Evolutionary conservation across 2,113 vertebrate species (phyloP), one percentile per base, ranked within the genome.

Genomic region (Uropsilus gracilis): DNA sequence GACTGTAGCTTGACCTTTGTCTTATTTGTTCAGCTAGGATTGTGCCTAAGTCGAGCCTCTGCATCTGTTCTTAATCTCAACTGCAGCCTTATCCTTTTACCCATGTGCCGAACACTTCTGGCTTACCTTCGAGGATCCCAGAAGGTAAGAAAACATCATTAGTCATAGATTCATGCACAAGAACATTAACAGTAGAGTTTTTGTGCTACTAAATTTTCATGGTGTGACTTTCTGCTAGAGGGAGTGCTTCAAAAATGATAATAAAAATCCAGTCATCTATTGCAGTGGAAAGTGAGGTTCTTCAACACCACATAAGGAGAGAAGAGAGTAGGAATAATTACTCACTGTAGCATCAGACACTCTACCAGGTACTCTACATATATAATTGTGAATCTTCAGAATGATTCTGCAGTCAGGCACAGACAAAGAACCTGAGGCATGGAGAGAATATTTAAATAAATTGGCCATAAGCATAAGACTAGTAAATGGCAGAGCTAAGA

Each of bases 21-120:
- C 98, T 53, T 98, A 18, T 99, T 98, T 98, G 98, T 98, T 98
- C 98, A 99, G 99, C 98, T 99, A 96, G 99, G 99, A 96, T 98
- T 99, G 97, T 99, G 99, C 98, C 97, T 99, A 97, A 99, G 99
- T 98, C 98, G 99, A 98, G 99, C 99, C 18, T 99, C 99, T 1
- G 99, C 99, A 0, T 98, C 99, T 22, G 99, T 99, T 89, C 98
- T 99, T 86, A 99, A 99, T 98, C 96, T 99, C 96, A 99, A 99
- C 98, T 99, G 99, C 98, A 99, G 99, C 96, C 97, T 99, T 53
- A 98, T 99, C 91, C 98, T 99, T 86, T 95, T 99, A 53, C 99
- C 99, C 0, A 98, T 99, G 99, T 99, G 99, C 91, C 99, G 99
- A 28, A 98, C 98, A 12, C 95, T 99, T 91, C 96, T 99, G 97